These are phyloP conservation scores for Cottoperca gobio DNA, from an alignment of 2,797 vertebrate species.

Conservation along the genomic window DNA sequence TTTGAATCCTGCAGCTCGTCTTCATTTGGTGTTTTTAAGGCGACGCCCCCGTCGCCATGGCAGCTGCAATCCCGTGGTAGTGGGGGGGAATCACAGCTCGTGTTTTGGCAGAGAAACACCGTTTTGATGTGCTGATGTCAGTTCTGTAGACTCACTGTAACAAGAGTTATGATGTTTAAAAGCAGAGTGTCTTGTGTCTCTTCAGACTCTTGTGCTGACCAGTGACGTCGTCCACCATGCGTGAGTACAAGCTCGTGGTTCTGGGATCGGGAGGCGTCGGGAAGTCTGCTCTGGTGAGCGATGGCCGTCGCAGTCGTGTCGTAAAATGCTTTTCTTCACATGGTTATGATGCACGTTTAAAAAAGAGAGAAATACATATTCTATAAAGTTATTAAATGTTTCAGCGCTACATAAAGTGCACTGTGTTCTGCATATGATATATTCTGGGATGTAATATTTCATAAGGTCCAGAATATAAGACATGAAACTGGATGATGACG, in stretches of 20 bases:
- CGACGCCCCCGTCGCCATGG: constrained; percentile 57
- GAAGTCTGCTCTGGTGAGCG: constrained; percentile 98
- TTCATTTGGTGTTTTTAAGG: constrained; percentile 6
- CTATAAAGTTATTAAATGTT: no score
- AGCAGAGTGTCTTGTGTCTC: no score
- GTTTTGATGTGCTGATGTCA: constrained; percentile 63
- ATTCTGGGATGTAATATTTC: not conserved
- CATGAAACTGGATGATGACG: no score
- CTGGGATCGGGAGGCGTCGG: constrained; percentile 99
- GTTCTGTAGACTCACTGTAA: constrained; percentile 36
- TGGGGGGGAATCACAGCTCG: constrained; percentile 55
- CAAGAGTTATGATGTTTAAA: no score
- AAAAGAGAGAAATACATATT: no score
- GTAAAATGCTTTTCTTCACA: not conserved
- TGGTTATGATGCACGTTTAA: not conserved
- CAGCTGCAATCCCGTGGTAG: constrained; percentile 58
- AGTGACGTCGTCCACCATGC: constrained; percentile 94
- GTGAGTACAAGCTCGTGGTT: constrained; percentile 99
- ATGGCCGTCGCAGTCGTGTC: not conserved
- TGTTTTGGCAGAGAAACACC: constrained; percentile 57
- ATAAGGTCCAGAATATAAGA: no score
- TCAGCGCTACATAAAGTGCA: not conserved
- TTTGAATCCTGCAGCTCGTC: constrained; percentile 9
- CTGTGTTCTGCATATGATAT: not conserved
- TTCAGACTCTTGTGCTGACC: constrained; percentile 83